These are phyloP conservation scores for Acanthis flammea DNA, from an alignment of 2,797 vertebrate genomes.

Conservation along the genomic window DNA sequence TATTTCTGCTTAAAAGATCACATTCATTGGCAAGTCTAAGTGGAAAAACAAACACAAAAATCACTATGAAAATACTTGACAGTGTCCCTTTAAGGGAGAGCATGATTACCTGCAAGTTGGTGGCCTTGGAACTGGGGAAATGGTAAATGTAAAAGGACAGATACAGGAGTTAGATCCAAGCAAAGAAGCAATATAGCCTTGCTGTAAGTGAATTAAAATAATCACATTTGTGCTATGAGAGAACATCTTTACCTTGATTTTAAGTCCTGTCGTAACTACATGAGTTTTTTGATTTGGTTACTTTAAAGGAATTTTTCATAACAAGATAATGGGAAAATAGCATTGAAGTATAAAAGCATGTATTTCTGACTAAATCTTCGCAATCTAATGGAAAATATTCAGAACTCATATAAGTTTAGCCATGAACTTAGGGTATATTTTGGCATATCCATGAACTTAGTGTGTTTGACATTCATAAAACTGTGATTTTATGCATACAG, in stretches of 20 bases:
- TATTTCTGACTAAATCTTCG: not conserved
- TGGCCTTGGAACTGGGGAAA: not conserved
- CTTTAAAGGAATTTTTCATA: not conserved
- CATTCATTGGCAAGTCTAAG: not conserved
- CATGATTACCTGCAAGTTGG: not conserved
- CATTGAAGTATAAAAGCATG: not conserved
- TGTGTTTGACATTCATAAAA: not conserved
- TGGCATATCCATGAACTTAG: not conserved
- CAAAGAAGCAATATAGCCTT: not conserved
- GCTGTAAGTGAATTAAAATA: not conserved
- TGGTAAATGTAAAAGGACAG: not conserved
- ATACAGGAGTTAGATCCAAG: not conserved
- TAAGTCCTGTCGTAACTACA: not conserved
- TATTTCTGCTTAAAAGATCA: not conserved
- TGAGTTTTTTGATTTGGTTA: not conserved
- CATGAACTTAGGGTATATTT: not conserved
- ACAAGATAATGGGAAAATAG: not conserved
- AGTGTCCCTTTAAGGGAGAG: not conserved
- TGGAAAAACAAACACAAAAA: not conserved
- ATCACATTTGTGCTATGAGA: not conserved
- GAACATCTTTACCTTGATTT: not conserved
- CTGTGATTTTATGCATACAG: not conserved
- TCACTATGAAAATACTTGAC: not conserved
- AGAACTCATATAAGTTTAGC: not conserved
- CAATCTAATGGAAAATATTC: not conserved